Evolutionary conservation across 2,888 invertebrate species (phyloP).

Genomic region (Ectemnius continuus): DNA sequence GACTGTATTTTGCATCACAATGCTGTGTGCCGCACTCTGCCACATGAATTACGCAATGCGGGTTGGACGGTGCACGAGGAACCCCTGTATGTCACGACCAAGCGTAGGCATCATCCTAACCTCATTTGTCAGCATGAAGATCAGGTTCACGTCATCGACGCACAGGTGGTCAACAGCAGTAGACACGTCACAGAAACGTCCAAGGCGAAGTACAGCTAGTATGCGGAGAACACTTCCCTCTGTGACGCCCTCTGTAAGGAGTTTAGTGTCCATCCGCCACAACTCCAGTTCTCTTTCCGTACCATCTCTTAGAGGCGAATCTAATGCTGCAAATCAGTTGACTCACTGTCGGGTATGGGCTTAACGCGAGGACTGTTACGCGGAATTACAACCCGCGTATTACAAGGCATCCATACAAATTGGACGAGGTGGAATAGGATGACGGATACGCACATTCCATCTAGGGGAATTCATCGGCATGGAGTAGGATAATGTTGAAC

Average conservation of each 20-base stretch:
- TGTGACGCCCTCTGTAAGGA: neutral
- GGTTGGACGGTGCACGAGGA: conserved; percentile 65
- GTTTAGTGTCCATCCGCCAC: no score
- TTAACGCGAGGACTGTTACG: no score
- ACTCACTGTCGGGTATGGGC: no score
- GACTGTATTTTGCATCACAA: conserved; percentile 69
- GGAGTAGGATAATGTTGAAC: no score
- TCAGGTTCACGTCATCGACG: conserved; percentile 26
- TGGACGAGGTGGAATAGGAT: no score
- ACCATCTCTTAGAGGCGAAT: conserved; percentile 48
- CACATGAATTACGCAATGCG: conserved; percentile 49
- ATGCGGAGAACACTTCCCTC: neutral
- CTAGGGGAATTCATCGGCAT: no score
- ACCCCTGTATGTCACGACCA: conserved; percentile 41
- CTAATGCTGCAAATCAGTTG: conserved; percentile 39
- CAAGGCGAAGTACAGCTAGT: conserved; percentile 24
- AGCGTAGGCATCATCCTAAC: conserved; percentile 44
- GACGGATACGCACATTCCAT: no score
- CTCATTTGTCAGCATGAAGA: conserved; percentile 18
- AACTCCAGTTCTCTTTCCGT: conserved; percentile 37
- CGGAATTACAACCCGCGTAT: no score
- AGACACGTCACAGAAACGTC: conserved; percentile 29
- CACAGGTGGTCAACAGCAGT: conserved; percentile 41
- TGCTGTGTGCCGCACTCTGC: conserved; percentile 57
- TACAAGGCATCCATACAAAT: no score